phyloP scores from a whole-genome alignment of 2,888 invertebrate genomes.

The Leptothorax acervorum region DNA sequence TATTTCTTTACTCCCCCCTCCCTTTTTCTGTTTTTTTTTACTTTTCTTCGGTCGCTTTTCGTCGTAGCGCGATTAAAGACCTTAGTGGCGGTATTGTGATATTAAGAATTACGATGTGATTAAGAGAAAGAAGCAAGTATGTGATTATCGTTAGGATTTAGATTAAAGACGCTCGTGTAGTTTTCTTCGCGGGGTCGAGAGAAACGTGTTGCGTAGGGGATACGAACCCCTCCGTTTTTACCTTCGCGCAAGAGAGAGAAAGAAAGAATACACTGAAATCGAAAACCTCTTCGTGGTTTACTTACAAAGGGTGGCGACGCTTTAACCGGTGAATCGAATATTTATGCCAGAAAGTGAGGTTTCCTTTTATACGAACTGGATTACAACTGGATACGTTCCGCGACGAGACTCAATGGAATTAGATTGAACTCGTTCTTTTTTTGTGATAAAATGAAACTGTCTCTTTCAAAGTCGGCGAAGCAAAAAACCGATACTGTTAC shows the following conservation, averaged over 20 bases:
- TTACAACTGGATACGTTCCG: not conserved
- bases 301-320: constrained; percentile 11
- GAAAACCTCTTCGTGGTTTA: constrained; percentile 34
- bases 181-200: constrained; percentile 36
- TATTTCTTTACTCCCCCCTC: constrained; percentile 60
- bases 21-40: constrained; percentile 25
- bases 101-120: constrained; percentile 71
- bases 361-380: constrained; percentile 19
- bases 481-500: constrained; percentile 14
- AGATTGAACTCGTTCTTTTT: constrained; percentile 27
- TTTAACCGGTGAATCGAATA: constrained; percentile 34
- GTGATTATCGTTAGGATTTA: constrained; percentile 67
- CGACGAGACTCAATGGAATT: constrained; percentile 30
- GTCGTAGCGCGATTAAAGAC: constrained; percentile 64
- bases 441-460: constrained; percentile 9
- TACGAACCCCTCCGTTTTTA: not conserved
- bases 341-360: constrained; percentile 11
- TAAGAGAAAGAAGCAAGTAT: constrained; percentile 65
- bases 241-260: not conserved
- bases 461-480: constrained; percentile 26
- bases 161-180: constrained; percentile 46
- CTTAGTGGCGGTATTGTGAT: constrained; percentile 81
- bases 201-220: constrained; percentile 18
- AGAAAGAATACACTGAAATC: not conserved
- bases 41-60: constrained; percentile 57